phyloP scores from a whole-genome alignment of 2,113 vertebrate genomes.

The Festucalex cinctus region DNA sequence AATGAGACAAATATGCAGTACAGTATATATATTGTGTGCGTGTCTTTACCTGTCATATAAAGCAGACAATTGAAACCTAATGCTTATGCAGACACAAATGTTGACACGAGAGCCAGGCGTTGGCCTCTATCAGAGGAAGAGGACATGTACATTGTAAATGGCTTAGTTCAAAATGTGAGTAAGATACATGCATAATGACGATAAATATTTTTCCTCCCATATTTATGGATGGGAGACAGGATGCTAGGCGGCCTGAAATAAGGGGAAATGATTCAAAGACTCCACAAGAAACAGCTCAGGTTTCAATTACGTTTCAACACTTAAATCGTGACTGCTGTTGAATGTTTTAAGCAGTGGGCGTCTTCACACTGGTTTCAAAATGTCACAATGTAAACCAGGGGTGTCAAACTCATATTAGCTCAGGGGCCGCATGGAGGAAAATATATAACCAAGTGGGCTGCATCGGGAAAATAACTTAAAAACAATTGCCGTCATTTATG shows the following conservation, averaged over 20 bases:
- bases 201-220: neutral
- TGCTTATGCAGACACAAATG: slow-evolving; percentile 16
- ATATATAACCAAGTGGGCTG: no score
- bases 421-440: no score
- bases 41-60: no score
- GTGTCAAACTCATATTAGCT: no score
- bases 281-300: neutral
- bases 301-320: neutral
- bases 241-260: neutral
- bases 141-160: slow-evolving; percentile 43
- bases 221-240: neutral
- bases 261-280: neutral
- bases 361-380: neutral
- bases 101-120: slow-evolving; percentile 40
- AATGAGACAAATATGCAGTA: neutral
- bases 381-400: slow-evolving; percentile 38
- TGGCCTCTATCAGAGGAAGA: slow-evolving; percentile 37
- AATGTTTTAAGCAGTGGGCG: neutral
- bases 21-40: neutral
- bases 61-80: slow-evolving; percentile 17
- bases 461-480: no score
- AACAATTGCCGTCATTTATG: no score
- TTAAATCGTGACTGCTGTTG: neutral
- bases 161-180: slow-evolving; percentile 1
- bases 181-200: neutral